phyloP scores from a whole-genome alignment of 2,113 vertebrate genomes.

The Herpailurus yagouaroundi region DNA sequence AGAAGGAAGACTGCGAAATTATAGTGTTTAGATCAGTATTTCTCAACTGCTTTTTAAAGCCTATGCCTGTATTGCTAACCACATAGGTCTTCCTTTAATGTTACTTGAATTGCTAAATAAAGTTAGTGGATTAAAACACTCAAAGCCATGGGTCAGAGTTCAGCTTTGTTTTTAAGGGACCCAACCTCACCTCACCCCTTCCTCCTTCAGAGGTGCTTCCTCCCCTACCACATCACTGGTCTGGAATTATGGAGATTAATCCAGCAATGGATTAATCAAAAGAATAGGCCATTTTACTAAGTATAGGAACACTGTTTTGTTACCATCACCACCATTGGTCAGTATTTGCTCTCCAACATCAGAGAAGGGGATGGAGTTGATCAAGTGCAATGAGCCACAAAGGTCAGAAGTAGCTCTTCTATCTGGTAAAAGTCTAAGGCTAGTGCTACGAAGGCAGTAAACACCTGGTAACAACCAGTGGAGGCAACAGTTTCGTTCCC shows the following conservation, averaged over 20 bases:
- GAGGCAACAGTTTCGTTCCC: not conserved
- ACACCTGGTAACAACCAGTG: not conserved
- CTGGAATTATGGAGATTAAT: not conserved
- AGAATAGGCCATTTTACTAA: not conserved
- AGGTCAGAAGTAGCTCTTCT: not conserved
- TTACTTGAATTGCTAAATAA: slow-evolving; percentile 1
- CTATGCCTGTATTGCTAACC: not conserved
- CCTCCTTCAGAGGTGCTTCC: not conserved
- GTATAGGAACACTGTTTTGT: not conserved
- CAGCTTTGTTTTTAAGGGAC: not conserved
- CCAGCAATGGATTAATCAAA: not conserved
- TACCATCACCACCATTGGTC: not conserved
- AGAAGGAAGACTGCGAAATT: not conserved
- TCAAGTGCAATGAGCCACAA: not conserved
- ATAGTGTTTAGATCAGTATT: not conserved
- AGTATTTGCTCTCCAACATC: not conserved
- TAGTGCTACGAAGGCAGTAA: not conserved
- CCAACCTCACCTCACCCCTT: not conserved
- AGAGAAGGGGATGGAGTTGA: not conserved
- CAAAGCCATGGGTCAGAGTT: not conserved
- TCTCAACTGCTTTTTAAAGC: not conserved
- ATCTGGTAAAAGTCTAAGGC: not conserved
- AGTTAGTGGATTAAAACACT: not conserved
- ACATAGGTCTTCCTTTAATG: not conserved
- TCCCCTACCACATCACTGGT: not conserved